Conservation (phyloP, 2,888 invertebrate genomes). For the Megamerina dolium region DNA sequence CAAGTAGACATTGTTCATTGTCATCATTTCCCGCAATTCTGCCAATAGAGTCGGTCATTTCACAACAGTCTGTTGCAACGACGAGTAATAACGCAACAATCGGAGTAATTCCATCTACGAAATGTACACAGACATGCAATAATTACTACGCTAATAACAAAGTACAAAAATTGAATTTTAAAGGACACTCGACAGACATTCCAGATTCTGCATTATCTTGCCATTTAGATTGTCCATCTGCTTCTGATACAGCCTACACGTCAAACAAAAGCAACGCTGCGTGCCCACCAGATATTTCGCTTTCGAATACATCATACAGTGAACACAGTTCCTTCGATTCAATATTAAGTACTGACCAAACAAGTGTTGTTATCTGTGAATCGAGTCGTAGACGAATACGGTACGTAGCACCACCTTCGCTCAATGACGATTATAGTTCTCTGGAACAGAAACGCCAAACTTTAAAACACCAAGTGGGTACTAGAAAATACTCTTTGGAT, state of each 20-base stretch:
- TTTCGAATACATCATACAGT: conserved; percentile 21
- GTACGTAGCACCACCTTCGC: conserved; percentile 52
- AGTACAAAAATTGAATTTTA: too few relatives aligned
- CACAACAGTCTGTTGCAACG: conserved; percentile 22
- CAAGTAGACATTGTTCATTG: too few relatives aligned
- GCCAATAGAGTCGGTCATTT: too few relatives aligned
- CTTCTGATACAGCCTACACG: conserved; percentile 1
- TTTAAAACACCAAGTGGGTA: conserved; percentile 37
- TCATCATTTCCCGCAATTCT: too few relatives aligned
- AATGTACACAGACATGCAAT: conserved; percentile 32
- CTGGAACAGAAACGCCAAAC: conserved; percentile 29
- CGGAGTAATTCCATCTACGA: conserved; percentile 35
- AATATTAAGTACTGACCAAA: conserved; percentile 30
- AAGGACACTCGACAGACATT: conserved; percentile 11
- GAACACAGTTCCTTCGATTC: conserved; percentile 21
- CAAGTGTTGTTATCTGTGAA: conserved; percentile 45
- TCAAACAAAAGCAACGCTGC: too few relatives aligned
- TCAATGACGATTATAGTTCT: conserved; percentile 53
- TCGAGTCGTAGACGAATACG: conserved; percentile 52
- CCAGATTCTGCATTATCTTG: conserved; percentile 18
- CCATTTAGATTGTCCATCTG: conserved; percentile 19
- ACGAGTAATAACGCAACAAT: conserved; percentile 27
- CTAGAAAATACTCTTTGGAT: conserved; percentile 52
- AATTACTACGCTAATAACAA: conserved; percentile 7
- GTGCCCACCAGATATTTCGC: conserved; percentile 29